phyloP scores from a whole-genome alignment of 2,113 vertebrate species.

The Naja naja region DNA sequence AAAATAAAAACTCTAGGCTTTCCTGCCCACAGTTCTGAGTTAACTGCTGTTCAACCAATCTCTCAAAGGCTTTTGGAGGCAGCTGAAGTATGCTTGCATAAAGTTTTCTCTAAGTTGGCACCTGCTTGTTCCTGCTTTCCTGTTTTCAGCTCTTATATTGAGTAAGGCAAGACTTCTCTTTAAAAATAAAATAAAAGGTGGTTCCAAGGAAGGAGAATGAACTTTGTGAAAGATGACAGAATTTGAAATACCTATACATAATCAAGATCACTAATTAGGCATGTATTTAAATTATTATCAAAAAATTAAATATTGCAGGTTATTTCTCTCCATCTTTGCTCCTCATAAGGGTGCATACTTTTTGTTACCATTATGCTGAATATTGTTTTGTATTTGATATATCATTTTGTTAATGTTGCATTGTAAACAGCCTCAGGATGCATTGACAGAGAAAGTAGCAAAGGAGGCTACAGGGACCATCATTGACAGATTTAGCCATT shows the following conservation, averaged over 20 bases:
- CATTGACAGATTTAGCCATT: background rate
- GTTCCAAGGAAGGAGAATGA: background rate
- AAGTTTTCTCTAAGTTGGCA: background rate
- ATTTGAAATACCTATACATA: background rate
- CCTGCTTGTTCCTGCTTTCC: background rate
- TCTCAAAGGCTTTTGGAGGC: background rate
- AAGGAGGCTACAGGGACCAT: background rate
- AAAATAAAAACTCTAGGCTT: background rate
- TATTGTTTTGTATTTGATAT: background rate
- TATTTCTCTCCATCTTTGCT: background rate
- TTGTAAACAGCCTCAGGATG: background rate
- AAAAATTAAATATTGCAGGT: background rate
- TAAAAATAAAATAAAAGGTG: background rate
- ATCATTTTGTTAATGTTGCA: background rate
- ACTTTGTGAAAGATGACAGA: background rate
- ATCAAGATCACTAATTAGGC: background rate
- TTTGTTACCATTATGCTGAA: background rate
- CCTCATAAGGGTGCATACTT: background rate
- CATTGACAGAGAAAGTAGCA: background rate
- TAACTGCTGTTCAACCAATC: background rate
- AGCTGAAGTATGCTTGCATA: background rate
- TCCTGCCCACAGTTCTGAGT: background rate
- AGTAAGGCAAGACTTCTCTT: background rate
- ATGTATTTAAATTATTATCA: background rate
- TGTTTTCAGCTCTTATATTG: background rate